A percentile compares a stretch with the other conserved stretches of the same genome.
These are phyloP conservation scores for Hoplodrina ambigua DNA, from an alignment of 2,888 invertebrate genomes.

Conservation along the genomic window DNA sequence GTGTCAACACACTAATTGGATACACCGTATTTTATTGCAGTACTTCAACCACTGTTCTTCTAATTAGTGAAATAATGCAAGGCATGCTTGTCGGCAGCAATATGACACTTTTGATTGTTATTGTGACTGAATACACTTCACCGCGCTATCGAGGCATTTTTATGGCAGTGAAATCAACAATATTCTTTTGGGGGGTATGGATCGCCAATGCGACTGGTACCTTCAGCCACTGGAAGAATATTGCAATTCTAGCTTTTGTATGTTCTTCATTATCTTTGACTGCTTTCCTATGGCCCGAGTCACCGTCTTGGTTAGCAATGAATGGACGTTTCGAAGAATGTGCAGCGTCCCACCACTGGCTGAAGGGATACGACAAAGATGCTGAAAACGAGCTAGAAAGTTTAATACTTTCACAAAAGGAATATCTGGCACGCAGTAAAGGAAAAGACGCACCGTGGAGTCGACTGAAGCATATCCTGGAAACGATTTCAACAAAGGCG, in stretches of 20 bases:
- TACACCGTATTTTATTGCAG: conserved; percentile 68
- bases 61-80: conserved; percentile 69
- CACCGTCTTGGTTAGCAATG: conserved; percentile 76
- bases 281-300: conserved; percentile 72
- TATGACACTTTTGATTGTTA: conserved; percentile 60
- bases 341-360: conserved; percentile 69
- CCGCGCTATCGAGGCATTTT: conserved; percentile 68
- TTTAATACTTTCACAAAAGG: conserved; percentile 69
- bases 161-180: conserved; percentile 67
- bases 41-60: conserved; percentile 60
- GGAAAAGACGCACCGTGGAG: conserved; percentile 48
- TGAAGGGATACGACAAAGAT: conserved; percentile 69
- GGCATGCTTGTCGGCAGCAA: conserved; percentile 64
- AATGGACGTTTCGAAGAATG: conserved; percentile 74
- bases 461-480: conserved; percentile 56
- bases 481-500: conserved; percentile 64
- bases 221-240: conserved; percentile 69
- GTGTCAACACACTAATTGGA: conserved; percentile 60
- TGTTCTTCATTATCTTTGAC: conserved; percentile 66
- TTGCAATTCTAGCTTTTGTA: conserved; percentile 64
- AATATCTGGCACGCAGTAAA: conserved; percentile 57
- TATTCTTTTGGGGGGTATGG: conserved; percentile 69
- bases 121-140: conserved; percentile 68
- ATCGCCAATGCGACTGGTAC: conserved; percentile 70
- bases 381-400: conserved; percentile 70